A percentile compares a stretch with the other conserved stretches of the same genome.
phyloP scores from a whole-genome alignment of 2,797 vertebrate species.

The Tapirus indicus region DNA sequence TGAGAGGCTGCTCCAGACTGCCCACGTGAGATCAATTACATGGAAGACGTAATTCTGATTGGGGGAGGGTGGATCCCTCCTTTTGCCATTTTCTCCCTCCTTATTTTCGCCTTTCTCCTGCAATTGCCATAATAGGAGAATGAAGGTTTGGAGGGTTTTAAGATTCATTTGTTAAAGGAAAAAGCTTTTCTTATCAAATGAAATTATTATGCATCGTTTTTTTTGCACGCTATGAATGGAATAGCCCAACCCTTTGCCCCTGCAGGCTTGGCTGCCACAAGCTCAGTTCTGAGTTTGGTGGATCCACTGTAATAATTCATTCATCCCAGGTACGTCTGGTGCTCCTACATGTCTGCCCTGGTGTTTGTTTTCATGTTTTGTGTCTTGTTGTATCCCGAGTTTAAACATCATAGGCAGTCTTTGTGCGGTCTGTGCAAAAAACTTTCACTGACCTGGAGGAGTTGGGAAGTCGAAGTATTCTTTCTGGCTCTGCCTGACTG shows the following conservation, averaged over 20 bases:
- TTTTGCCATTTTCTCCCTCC: background rate
- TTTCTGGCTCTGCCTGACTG: conserved; percentile 39
- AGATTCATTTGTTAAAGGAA: background rate
- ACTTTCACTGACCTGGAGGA: background rate
- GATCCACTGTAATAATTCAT: too few species aligned
- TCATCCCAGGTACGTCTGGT: background rate
- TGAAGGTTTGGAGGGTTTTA: background rate
- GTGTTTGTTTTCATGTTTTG: background rate
- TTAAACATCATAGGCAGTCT: background rate
- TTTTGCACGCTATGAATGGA: background rate
- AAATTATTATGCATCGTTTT: background rate
- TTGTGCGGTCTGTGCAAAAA: background rate
- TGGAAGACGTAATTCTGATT: background rate
- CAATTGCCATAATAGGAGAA: background rate
- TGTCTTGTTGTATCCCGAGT: background rate
- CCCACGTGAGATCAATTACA: background rate
- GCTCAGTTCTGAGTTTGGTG: background rate
- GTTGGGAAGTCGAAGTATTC: conserved; percentile 1
- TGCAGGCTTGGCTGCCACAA: background rate
- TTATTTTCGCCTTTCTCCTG: background rate
- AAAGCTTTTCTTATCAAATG: background rate
- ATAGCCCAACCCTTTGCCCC: background rate
- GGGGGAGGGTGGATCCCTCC: background rate
- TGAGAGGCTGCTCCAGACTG: background rate
- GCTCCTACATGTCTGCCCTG: background rate